Conservation (phyloP, 2,113 vertebrate species). For the Strix uralensis region DNA sequence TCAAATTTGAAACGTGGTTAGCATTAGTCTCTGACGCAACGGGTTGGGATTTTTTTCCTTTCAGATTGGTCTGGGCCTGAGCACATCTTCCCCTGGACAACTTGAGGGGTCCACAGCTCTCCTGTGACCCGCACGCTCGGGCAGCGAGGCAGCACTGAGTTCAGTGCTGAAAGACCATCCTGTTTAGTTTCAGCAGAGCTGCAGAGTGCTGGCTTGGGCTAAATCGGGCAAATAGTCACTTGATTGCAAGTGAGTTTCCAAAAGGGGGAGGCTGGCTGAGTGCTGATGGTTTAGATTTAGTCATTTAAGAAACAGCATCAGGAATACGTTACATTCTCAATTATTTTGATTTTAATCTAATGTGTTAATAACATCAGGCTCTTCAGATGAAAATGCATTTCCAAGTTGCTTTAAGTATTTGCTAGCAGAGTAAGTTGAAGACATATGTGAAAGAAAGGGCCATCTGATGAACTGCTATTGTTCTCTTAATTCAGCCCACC, state of each 20-base stretch:
- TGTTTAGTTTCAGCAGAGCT: background rate
- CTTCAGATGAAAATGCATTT: conserved; percentile 18
- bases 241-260: background rate
- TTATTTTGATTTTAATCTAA: conserved; percentile 34
- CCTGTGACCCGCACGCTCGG: rapidly evolving
- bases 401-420: conserved; percentile 18
- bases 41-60: background rate
- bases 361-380: conserved; percentile 33
- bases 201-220: background rate
- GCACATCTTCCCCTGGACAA: background rate
- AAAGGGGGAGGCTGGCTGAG: background rate
- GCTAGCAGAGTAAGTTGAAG: background rate
- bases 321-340: background rate
- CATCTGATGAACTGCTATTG: conserved; percentile 58
- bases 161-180: background rate
- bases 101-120: background rate
- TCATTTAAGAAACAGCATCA: background rate
- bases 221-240: background rate
- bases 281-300: background rate
- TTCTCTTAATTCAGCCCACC: conserved; percentile 63
- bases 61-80: background rate
- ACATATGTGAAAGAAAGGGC: conserved; percentile 34
- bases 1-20: background rate
- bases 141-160: background rate
- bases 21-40: background rate